Evolutionary conservation across 1,140 invertebrate species (phyloP), one percentile per base, ranked within the genome.

Genomic region (Plectrocnemia conspersa): DNA sequence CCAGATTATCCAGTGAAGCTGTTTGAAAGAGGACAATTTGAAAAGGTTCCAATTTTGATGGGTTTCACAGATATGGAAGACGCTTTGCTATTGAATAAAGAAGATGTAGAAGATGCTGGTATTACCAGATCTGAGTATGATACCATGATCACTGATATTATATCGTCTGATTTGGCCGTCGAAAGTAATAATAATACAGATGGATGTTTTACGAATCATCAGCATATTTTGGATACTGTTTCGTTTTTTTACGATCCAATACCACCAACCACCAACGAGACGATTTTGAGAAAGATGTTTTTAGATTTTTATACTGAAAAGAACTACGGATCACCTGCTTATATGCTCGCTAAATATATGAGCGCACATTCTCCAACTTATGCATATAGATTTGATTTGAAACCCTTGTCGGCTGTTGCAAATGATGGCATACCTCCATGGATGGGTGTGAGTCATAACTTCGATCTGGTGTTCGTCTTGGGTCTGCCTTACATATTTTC

Each of bases 31-130:
- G 80, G 79, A 24, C 69, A 77, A 60, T 76, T 78, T 67, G 67
- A 77, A 67, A 78, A 80, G 35, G 82, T 89, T 1, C 85, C 86
- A 0, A 61, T 89, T 7, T 69, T 91, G 41, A 79, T 79, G 3
- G 88, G 87, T 1, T 88, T 80, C 52, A 88, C 86, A 0, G 82
- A 86, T 60, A 88, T 88, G 79, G 87, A 91, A 66, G 84, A 88
- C 58, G 82, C 80, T 15, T 64, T 89, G 4, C 65, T 78, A 10
- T 62, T 83, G 1, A 75, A 79, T 15, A 77, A 77, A 16, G 75
- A 75, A 42, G 76, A 77, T 24, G 68, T 74, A 1, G 76, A 80
- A 16, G 77, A 77, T 61, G 68, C 68, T 64, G 66, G 80, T 4
- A 69, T 80, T 52, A 71, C 68, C 58, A 64, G 71, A 57, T 61